These are phyloP conservation scores for Centroberyx gerrardi DNA, from an alignment of 2,797 vertebrate genomes.

Conservation along the genomic window DNA sequence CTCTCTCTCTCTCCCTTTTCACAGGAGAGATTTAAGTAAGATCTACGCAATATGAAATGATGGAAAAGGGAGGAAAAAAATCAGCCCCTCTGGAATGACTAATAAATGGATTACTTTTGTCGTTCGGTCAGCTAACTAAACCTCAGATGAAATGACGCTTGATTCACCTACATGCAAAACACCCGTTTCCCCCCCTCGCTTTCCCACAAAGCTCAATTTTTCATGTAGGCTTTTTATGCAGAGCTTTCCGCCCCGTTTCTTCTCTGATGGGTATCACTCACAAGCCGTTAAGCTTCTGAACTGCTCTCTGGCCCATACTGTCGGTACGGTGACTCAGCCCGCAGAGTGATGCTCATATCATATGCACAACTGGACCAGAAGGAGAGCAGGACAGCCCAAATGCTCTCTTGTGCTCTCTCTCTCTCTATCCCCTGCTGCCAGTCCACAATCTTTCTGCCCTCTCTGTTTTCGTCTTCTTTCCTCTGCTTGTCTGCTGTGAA, in stretches of 20 bases:
- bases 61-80: slow-evolving; percentile 18
- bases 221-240: slow-evolving; percentile 49
- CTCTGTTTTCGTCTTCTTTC: slow-evolving; percentile 17
- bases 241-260: slow-evolving; percentile 70
- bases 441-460: slow-evolving; percentile 21
- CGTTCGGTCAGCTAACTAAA: slow-evolving; percentile 52
- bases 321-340: slow-evolving; percentile 52
- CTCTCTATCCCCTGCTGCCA: not conserved
- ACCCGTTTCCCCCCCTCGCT: slow-evolving; percentile 39
- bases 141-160: slow-evolving; percentile 52
- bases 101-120: slow-evolving; percentile 73
- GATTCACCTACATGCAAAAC: slow-evolving; percentile 67
- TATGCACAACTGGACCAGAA: slow-evolving; percentile 42
- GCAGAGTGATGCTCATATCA: slow-evolving; percentile 50
- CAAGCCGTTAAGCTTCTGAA: slow-evolving; percentile 72
- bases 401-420: slow-evolving; percentile 5
- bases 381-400: slow-evolving; percentile 20
- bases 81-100: slow-evolving; percentile 57
- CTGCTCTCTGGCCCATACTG: slow-evolving; percentile 64
- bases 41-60: slow-evolving; percentile 33
- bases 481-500: not conserved
- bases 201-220: slow-evolving; percentile 74
- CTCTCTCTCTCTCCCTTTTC: slow-evolving; percentile 35
- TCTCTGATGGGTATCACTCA: slow-evolving; percentile 73
- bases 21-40: slow-evolving; percentile 50